Base-by-base conservation (phyloP, 2,888 invertebrate species). In the Cheilosia vernalis region DNA sequence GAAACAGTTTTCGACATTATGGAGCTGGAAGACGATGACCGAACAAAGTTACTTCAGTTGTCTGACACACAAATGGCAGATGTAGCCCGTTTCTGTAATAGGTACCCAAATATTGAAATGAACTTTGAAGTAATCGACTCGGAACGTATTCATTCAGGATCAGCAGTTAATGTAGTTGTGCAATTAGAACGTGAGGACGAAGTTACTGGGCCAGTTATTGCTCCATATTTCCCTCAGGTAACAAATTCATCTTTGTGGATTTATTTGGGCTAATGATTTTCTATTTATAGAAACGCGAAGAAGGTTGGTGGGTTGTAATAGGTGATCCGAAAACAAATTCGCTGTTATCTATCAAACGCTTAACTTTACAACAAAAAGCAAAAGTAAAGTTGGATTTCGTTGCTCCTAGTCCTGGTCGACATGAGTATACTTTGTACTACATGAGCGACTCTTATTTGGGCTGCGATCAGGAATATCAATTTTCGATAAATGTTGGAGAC, bases 391-490 rank as follows among this genome's bases (percentile, higher is more conserved):
- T 92, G 51, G 92, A 92, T 88, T 99, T 99, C 92, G 97, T 98
- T 42, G 98, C 98, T 33, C 98, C 98, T 0, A 94, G 95, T 81
- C 94, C 97, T 0, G 97, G 98, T 6, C 95, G 96, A 33, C 97
- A 98, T 92, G 95, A 96, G 15, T 99, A 98, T 92, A 98, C 97
- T 0, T 93, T 99, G 66, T 99, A 98, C 93, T 99, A 98, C 93
- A 99, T 99, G 98, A 98, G 98, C 89, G 99, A 99, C 92, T 97
- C 99, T 0, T 99, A 99, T 92, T 95, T 99, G 90, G 99, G 99
- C 9, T 99, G 99, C 90, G 99, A 99, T 94, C 99, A 99, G 92
- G 99, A 99, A 93, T 99, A 99, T 93, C 96, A 97, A 92, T 98
- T 99, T 92, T 94, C 94, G 0, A 96, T 97, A 15, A 95, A 96